phyloP scores from a whole-genome alignment of 2,113 vertebrate genomes.

The Petromus typicus region DNA sequence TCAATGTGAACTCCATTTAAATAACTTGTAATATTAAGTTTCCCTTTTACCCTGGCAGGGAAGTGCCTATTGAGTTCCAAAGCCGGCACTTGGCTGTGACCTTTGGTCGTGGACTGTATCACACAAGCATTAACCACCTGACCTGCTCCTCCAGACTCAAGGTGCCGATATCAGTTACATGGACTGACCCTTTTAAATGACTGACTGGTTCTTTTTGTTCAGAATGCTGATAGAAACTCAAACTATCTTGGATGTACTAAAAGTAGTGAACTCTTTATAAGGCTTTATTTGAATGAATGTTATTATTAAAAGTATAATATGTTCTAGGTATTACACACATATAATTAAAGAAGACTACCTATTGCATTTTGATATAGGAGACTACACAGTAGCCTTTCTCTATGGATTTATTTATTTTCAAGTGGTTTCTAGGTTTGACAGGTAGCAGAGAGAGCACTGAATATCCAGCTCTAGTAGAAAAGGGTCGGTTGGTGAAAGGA shows the following conservation, averaged over 20 bases:
- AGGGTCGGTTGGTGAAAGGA: not conserved
- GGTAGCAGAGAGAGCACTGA: not conserved
- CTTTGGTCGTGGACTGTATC: constrained; percentile 73
- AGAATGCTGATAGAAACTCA: constrained; percentile 28
- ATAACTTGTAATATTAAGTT: constrained; percentile 89
- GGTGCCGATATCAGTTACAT: constrained; percentile 56
- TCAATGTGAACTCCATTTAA: constrained; percentile 87
- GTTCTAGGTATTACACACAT: not conserved
- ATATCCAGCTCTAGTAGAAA: not conserved
- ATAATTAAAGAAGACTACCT: not conserved
- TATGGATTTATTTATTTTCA: not conserved
- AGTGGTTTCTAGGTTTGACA: constrained; percentile 22
- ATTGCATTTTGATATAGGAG: constrained; percentile 34
- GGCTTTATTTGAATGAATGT: constrained; percentile 1
- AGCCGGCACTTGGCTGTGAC: constrained; percentile 79
- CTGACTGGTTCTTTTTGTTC: constrained; percentile 56
- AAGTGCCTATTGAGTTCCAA: constrained; percentile 86
- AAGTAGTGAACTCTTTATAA: constrained; percentile 8
- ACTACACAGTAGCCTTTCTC: not conserved
- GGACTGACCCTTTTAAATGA: constrained; percentile 69
- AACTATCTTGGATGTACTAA: not conserved
- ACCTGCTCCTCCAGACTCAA: constrained; percentile 75
- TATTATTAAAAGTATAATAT: not conserved
- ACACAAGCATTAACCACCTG: constrained; percentile 79
- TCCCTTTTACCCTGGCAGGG: constrained; percentile 85